Evolutionary conservation across 2,888 invertebrate species (phyloP).

Genomic region (Chloroclysta siterata): DNA sequence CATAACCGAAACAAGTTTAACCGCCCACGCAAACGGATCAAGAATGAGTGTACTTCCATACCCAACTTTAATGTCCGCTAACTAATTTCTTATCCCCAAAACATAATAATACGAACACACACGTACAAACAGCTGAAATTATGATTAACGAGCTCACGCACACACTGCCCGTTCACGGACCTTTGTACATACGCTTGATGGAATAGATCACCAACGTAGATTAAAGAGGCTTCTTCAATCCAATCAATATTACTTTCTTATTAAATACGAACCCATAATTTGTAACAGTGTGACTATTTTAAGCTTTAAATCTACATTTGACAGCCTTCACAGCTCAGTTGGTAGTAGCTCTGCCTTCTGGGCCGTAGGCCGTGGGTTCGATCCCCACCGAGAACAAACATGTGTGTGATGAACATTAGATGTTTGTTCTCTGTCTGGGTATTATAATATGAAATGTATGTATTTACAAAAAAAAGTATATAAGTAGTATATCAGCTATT

Average conservation of each 20-base stretch:
- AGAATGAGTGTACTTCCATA: constrained; percentile 49
- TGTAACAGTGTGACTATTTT: no score
- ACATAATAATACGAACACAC: constrained; percentile 84
- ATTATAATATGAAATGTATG: no score
- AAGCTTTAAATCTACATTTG: no score
- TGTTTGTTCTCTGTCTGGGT: no score
- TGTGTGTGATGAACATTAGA: no score
- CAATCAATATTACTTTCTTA: constrained; percentile 61
- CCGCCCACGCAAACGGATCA: constrained; percentile 44
- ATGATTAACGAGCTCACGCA: constrained; percentile 84
- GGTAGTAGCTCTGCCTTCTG: no score
- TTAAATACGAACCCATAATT: neutral
- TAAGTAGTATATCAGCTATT: no score
- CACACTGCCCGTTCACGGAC: constrained; percentile 60
- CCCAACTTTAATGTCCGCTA: constrained; percentile 84
- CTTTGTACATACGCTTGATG: constrained; percentile 57
- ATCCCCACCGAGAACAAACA: no score
- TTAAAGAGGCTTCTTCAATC: constrained; percentile 63
- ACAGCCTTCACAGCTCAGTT: no score
- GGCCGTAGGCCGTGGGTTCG: no score
- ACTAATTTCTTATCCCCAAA: constrained; percentile 86
- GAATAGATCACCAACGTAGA: constrained; percentile 76
- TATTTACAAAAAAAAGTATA: no score
- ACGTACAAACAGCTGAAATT: constrained; percentile 84
- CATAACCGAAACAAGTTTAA: neutral